Percentiles rank a stretch among this genome's conserved stretches.
Evolutionary conservation across 2,888 invertebrate species (phyloP).

Genomic region (Folsomia manolachei): DNA sequence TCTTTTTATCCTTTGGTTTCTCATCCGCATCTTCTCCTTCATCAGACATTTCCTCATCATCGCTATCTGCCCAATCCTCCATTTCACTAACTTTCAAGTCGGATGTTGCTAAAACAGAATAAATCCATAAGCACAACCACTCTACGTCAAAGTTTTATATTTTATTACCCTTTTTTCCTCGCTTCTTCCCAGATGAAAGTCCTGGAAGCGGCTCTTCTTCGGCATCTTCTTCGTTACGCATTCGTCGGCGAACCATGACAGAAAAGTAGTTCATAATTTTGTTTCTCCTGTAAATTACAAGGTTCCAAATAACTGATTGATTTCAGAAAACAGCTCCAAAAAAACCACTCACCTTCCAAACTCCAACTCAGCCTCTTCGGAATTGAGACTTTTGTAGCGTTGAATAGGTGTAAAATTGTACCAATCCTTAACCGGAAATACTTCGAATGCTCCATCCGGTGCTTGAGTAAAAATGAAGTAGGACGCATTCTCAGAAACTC

Average conservation of each 20-base stretch:
- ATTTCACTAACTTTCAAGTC: constrained; percentile 87
- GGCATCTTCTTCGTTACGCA: constrained; percentile 66
- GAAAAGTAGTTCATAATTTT: constrained; percentile 95
- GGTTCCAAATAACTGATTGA: background rate
- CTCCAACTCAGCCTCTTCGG: constrained; percentile 97
- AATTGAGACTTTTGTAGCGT: constrained; percentile 87
- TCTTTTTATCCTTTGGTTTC: constrained; percentile 61
- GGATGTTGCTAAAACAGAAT: constrained; percentile 13
- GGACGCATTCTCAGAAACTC: constrained; percentile 92
- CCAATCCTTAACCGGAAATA: constrained; percentile 94
- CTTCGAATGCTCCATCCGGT: constrained; percentile 90
- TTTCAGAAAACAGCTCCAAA: background rate
- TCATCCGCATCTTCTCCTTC: constrained; percentile 64
- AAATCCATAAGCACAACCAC: too few species aligned
- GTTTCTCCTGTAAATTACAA: constrained; percentile 67
- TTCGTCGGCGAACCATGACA: constrained; percentile 84
- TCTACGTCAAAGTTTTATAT: too few species aligned
- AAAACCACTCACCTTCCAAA: constrained; percentile 67
- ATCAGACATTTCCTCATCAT: constrained; percentile 71
- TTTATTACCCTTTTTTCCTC: constrained; percentile 12
- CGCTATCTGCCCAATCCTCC: constrained; percentile 86
- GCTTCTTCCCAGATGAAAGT: constrained; percentile 56
- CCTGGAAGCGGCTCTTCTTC: constrained; percentile 59
- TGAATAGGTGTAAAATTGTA: constrained; percentile 88
- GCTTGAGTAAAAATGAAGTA: constrained; percentile 98